These are phyloP conservation scores for Sinopyrophorus schimmeli DNA, from an alignment of 2,888 invertebrate species.

Conservation along the genomic window DNA sequence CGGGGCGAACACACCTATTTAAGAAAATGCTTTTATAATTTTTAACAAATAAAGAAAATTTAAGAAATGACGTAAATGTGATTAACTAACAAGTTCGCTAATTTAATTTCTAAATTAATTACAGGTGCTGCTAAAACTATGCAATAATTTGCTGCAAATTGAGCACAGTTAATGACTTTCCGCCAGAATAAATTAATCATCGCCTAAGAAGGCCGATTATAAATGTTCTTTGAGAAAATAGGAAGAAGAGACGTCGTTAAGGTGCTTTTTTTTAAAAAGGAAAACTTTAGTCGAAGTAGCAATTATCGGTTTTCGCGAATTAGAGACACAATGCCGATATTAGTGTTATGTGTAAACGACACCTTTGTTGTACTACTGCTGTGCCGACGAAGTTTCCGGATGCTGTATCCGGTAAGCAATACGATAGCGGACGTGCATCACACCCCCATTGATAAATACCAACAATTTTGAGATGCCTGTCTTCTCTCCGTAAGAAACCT, in stretches of 20 bases:
- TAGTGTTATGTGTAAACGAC: conserved; percentile 39
- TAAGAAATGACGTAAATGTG: conserved; percentile 2
- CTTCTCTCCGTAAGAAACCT: too few species aligned
- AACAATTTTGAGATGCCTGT: conserved; percentile 2
- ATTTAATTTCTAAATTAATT: conserved; percentile 14
- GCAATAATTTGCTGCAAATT: conserved; percentile 13
- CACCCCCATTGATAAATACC: conserved; percentile 16
- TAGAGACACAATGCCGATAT: conserved; percentile 39
- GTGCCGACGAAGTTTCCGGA: conserved; percentile 36
- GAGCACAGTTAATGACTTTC: conserved; percentile 8
- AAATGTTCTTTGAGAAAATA: too few species aligned
- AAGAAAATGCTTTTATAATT: too few species aligned
- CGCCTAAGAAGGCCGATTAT: conserved; percentile 8
- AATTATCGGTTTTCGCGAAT: too few species aligned
- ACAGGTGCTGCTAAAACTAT: conserved; percentile 13
- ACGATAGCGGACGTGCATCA: conserved; percentile 28
- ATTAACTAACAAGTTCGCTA: conserved; percentile 3
- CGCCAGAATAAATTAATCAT: conserved; percentile 9
- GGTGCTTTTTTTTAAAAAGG: too few species aligned
- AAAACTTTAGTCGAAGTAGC: too few species aligned
- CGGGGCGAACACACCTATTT: too few species aligned
- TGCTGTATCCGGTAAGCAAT: conserved; percentile 39
- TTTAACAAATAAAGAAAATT: not conserved
- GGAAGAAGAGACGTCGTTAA: too few species aligned
- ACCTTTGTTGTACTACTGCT: conserved; percentile 40